phyloP scores from a whole-genome alignment of 2,113 vertebrate genomes.

The Nycticryphes semicollaris region DNA sequence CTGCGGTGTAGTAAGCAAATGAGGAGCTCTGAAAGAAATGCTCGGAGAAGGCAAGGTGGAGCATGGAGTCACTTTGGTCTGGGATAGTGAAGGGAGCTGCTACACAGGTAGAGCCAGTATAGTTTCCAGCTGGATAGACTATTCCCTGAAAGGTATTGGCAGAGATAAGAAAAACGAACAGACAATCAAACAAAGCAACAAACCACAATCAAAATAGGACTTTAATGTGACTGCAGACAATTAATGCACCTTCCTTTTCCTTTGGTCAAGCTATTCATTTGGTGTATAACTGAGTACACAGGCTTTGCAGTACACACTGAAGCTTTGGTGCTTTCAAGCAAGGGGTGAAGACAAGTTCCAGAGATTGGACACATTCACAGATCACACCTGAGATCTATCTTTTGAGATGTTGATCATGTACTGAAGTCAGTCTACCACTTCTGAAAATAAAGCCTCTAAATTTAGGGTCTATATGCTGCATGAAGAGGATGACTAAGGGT shows the following conservation, averaged over 20 bases:
- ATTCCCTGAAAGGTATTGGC: constrained; percentile 46
- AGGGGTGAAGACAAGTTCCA: not conserved
- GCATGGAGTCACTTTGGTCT: constrained; percentile 56
- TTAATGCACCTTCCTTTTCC: not conserved
- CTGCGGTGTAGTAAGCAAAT: constrained; percentile 64
- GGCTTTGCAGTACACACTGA: not conserved
- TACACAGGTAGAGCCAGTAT: not conserved
- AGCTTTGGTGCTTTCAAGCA: not conserved
- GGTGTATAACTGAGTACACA: not conserved
- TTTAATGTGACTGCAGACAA: not conserved
- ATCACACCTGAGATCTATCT: not conserved
- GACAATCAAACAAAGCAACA: not conserved
- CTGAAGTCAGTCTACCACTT: not conserved
- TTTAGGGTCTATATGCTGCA: not conserved
- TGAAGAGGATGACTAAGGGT: not conserved
- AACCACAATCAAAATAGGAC: not conserved
- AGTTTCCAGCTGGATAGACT: constrained; percentile 56
- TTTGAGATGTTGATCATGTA: not conserved
- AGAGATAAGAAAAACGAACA: not conserved
- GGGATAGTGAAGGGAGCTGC: constrained; percentile 58
- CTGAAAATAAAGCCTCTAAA: not conserved
- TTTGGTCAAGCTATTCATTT: not conserved
- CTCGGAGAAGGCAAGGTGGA: constrained; percentile 71
- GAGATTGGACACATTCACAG: not conserved
- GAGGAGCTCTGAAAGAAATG: constrained; percentile 70